These are phyloP conservation scores for Netelia melanura DNA, from an alignment of 2,888 invertebrate genomes.

Conservation along the genomic window DNA sequence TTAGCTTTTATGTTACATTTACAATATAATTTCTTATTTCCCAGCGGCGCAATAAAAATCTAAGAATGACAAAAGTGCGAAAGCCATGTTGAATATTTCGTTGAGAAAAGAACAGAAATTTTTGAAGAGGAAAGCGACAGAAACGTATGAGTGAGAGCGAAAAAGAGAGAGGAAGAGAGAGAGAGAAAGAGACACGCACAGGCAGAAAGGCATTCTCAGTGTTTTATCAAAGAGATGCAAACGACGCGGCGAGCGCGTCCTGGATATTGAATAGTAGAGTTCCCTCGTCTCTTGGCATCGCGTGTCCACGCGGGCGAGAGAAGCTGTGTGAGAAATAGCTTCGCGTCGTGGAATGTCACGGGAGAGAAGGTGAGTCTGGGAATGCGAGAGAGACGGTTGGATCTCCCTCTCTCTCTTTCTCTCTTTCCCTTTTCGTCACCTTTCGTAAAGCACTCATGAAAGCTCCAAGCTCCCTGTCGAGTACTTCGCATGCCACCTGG, in stretches of 20 bases:
- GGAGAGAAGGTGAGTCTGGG: slow-evolving; percentile 15
- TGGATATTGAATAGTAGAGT: slow-evolving; percentile 62
- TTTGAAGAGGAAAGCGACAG: too few relatives aligned
- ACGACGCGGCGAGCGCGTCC: slow-evolving; percentile 21
- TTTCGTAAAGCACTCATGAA: slow-evolving; percentile 3
- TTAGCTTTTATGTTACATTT: too few relatives aligned
- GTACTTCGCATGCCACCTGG: not conserved
- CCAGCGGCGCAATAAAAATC: too few relatives aligned
- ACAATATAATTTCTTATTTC: too few relatives aligned
- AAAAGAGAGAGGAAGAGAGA: not conserved
- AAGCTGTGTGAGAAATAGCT: slow-evolving; percentile 42
- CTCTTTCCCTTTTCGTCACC: not conserved
- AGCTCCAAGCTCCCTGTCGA: not conserved
- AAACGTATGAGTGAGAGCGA: not conserved
- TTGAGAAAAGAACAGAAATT: too few relatives aligned
- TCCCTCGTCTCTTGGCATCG: slow-evolving; percentile 3
- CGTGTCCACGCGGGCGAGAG: not conserved
- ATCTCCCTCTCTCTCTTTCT: too few relatives aligned
- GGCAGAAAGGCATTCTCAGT: not conserved
- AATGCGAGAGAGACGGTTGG: slow-evolving; percentile 1
- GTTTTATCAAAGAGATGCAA: slow-evolving; percentile 50
- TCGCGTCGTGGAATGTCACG: slow-evolving; percentile 44
- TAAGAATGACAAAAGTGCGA: too few relatives aligned
- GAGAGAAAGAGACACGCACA: not conserved
- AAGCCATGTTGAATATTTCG: too few relatives aligned